These are phyloP conservation scores for Chloroclystis v-ata DNA, from an alignment of 2,888 invertebrate species.

Conservation along the genomic window DNA sequence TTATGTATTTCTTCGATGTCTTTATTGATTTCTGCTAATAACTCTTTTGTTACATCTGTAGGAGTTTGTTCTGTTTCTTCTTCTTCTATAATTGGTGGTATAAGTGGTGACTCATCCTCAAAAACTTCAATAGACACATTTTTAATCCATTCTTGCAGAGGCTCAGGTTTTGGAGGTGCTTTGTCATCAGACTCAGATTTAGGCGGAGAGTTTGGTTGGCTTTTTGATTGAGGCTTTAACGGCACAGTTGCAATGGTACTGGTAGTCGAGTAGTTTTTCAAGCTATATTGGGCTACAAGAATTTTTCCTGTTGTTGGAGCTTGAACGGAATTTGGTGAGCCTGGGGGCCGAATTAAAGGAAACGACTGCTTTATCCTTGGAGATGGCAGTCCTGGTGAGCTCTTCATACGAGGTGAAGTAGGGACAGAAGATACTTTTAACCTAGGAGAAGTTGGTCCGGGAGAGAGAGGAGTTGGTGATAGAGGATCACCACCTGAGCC, in stretches of 20 bases:
- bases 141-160: slow-evolving; percentile 46
- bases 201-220: slow-evolving; percentile 71
- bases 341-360: slow-evolving; percentile 79
- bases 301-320: slow-evolving; percentile 74
- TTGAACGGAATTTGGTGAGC: slow-evolving; percentile 77
- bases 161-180: slow-evolving; percentile 45
- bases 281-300: slow-evolving; percentile 77
- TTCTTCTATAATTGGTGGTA: slow-evolving; percentile 68
- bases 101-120: slow-evolving; percentile 56
- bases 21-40: slow-evolving; percentile 67
- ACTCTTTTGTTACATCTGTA: slow-evolving; percentile 57
- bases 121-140: slow-evolving; percentile 59
- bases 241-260: slow-evolving; percentile 44
- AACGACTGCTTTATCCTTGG: slow-evolving; percentile 82
- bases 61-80: slow-evolving; percentile 47
- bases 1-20: slow-evolving; percentile 74
- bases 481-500: slow-evolving; percentile 74
- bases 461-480: slow-evolving; percentile 80
- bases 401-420: slow-evolving; percentile 86
- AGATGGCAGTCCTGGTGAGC: slow-evolving; percentile 82
- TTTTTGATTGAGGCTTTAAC: slow-evolving; percentile 65
- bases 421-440: slow-evolving; percentile 85
- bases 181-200: slow-evolving; percentile 66
- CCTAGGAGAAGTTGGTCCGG: slow-evolving; percentile 80
- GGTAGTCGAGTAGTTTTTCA: slow-evolving; percentile 69